Evolutionary conservation across 2,113 vertebrate species (phyloP).

Genomic region (Upupa epops): DNA sequence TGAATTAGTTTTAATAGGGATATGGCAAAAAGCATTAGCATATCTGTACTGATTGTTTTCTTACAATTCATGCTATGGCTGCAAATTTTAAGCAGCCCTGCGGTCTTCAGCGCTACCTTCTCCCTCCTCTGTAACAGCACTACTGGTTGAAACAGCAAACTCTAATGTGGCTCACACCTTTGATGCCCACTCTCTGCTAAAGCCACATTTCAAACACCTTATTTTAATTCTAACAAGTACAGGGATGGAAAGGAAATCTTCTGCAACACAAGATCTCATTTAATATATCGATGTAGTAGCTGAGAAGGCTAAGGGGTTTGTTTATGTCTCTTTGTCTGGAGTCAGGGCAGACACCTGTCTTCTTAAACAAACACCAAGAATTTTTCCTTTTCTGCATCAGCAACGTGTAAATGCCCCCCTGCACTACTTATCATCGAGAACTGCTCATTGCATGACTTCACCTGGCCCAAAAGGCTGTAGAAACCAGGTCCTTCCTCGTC

Average conservation of each 20-base stretch:
- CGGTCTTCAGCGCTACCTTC: background rate
- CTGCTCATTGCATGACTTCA: conserved; percentile 69
- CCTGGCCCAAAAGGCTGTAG: conserved; percentile 96
- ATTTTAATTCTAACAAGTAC: background rate
- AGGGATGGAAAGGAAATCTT: background rate
- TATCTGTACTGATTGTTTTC: background rate
- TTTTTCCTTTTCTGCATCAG: background rate
- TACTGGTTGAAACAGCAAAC: background rate
- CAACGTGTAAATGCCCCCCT: background rate
- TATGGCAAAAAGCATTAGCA: background rate
- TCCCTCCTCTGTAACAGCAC: background rate
- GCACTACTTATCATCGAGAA: background rate
- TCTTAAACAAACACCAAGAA: background rate
- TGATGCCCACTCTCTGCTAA: background rate
- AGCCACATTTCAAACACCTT: background rate
- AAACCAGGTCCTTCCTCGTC: conserved; percentile 93
- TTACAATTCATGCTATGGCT: background rate
- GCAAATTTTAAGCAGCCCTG: background rate
- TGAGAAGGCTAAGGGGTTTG: background rate
- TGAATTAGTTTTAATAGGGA: background rate
- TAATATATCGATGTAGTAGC: background rate
- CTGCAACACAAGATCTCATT: background rate
- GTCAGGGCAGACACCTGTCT: background rate
- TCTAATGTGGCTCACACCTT: background rate
- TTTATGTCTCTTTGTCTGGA: background rate